Evolutionary conservation across 2,113 vertebrate species (phyloP).

Genomic region (Megaptera novaeangliae): DNA sequence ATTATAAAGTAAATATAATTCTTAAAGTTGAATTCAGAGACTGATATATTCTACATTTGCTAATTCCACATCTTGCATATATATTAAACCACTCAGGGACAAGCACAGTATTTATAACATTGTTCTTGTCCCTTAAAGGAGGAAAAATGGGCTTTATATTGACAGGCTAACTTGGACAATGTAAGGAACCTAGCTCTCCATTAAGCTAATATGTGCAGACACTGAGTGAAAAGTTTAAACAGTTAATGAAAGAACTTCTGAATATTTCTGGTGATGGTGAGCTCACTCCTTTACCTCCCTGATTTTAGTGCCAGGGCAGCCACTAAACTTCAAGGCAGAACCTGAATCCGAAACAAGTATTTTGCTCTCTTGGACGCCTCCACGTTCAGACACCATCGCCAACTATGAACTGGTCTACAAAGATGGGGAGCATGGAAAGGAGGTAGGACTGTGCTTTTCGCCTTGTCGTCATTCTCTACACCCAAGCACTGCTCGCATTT

Average conservation of each 20-base stretch:
- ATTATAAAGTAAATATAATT: not conserved
- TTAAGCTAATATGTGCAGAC: not conserved
- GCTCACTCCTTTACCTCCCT: slow-evolving; percentile 14
- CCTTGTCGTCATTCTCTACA: not conserved
- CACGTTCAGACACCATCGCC: slow-evolving; percentile 93
- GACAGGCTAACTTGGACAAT: not conserved
- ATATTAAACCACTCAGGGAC: not conserved
- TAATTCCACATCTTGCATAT: not conserved
- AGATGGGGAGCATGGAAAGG: slow-evolving; percentile 94
- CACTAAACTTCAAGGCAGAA: slow-evolving; percentile 96
- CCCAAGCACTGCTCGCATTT: not conserved
- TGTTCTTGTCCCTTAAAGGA: not conserved
- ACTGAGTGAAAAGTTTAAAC: not conserved
- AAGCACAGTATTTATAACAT: not conserved
- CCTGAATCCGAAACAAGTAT: slow-evolving; percentile 98
- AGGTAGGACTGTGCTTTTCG: slow-evolving; percentile 80
- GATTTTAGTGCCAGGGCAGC: slow-evolving; percentile 93
- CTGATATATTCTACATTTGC: not conserved
- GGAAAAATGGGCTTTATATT: not conserved
- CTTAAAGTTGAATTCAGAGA: not conserved
- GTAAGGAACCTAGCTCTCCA: not conserved
- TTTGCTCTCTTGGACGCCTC: slow-evolving; percentile 94
- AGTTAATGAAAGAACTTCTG: not conserved
- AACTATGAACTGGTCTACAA: slow-evolving; percentile 95
- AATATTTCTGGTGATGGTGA: not conserved